Base-by-base conservation (phyloP, 1,140 invertebrate genomes). In the Ostrea edulis region DNA sequence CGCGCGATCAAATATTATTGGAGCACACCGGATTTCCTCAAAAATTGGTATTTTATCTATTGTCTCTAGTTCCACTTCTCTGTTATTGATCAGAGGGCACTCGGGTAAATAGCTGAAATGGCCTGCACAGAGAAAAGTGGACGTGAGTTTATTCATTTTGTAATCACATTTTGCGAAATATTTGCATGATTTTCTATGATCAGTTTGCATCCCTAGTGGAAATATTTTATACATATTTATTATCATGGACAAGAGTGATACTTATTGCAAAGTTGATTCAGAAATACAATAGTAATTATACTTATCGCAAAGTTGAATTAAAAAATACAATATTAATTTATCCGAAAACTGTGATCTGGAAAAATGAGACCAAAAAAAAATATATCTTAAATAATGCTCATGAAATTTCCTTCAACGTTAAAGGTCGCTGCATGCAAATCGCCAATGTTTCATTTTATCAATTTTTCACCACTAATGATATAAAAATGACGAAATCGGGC, bases 1-100 rank as follows among this genome's bases (percentile, higher is more conserved):
- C 4, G 29, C 68, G 68, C 22, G 68, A 77, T 77, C 22, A 77
- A 77, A 77, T 35, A 77, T 22, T 25, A 71, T 29, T 35, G 29
- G 25, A 77, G 2, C 25, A 29, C 22, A 25, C 68, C 68, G 68
- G 68, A 77, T 77, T 77, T 77, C 68, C 68, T 77, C 12, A 77
- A 77, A 71, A 77, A 62, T 25, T 77, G 2, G 68, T 25, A 25
- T 29, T 77, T 77, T 77, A 77, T 77, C 68, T 77, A 77, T 77
- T 77, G 68, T 77, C 35, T 77, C 29, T 29, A n/a, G 29, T 29
- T 11, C 11, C 4, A 77, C 68, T 35, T 68, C 68, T 77, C 68
- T 22, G 68, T 77, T 62, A 77, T 25, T 29, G 11, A 11, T 77
- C 68, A 12, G 25, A 35, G 68, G 68, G 68, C 68, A 35, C 68